phyloP scores from a whole-genome alignment of 2,797 vertebrate species.

The Alauda arvensis region DNA sequence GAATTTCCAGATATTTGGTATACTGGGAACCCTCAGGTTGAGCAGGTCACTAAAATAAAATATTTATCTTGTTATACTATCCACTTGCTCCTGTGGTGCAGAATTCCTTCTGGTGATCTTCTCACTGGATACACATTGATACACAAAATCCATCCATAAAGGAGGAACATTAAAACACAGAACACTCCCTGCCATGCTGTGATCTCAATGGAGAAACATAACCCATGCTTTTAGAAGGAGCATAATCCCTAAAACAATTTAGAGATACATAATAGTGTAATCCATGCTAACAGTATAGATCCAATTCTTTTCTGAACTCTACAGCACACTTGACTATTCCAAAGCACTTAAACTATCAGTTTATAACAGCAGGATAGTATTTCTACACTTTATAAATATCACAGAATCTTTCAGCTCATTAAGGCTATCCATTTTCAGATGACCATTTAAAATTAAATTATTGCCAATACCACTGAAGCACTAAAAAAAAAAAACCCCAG shows the following conservation, averaged over 20 bases:
- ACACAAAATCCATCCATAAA: not conserved
- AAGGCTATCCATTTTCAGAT: not conserved
- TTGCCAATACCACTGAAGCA: not conserved
- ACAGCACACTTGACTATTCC: not conserved
- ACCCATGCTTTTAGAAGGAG: not conserved
- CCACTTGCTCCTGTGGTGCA: not conserved
- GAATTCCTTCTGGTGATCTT: not conserved
- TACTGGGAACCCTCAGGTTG: not conserved
- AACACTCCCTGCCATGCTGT: not conserved
- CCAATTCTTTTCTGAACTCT: not conserved
- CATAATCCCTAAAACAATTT: not conserved
- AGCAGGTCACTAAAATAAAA: not conserved
- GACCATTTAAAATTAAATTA: not conserved
- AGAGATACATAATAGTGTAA: not conserved
- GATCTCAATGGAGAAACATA: not conserved
- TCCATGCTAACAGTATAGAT: not conserved
- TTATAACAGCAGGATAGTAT: not conserved
- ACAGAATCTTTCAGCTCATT: not conserved
- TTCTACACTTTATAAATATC: not conserved
- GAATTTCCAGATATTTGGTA: not conserved
- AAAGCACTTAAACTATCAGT: slow-evolving; percentile 11
- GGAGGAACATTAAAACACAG: not conserved
- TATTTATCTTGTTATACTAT: not conserved
- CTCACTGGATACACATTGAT: no score
- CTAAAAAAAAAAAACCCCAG: not conserved